These are phyloP conservation scores for Turnix velox DNA, from an alignment of 2,113 vertebrate species.

Conservation along the genomic window DNA sequence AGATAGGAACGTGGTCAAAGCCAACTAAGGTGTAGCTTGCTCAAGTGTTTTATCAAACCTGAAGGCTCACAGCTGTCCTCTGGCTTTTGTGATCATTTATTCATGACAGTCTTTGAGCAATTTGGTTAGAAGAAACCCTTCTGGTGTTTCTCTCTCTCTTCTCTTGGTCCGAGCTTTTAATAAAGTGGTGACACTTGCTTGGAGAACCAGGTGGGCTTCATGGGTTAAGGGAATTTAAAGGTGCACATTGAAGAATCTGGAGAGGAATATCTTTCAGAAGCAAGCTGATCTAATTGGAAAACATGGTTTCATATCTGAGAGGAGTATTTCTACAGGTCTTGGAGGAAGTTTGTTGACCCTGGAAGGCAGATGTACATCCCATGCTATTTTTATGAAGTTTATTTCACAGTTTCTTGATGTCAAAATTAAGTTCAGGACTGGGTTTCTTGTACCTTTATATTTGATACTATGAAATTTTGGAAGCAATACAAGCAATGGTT, in stretches of 20 bases:
- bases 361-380: neutral
- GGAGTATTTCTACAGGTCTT: neutral
- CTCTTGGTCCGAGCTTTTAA: neutral
- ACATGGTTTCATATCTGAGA: neutral
- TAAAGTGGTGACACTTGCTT: neutral
- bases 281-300: neutral
- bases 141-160: neutral
- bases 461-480: neutral
- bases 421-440: neutral
- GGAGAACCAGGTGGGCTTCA: neutral
- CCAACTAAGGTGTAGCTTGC: neutral
- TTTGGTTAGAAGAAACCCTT: neutral
- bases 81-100: neutral
- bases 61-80: neutral
- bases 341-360: neutral
- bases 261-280: neutral
- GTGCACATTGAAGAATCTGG: neutral
- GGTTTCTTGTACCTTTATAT: neutral
- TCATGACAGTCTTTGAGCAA: neutral
- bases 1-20: neutral
- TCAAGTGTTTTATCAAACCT: conserved; percentile 38
- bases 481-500: neutral
- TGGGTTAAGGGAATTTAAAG: neutral
- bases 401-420: neutral
- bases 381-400: neutral